Percentiles rank a stretch among this genome's conserved stretches.
These are phyloP conservation scores for Acrobasis repandana DNA, from an alignment of 2,888 invertebrate genomes.

Conservation along the genomic window DNA sequence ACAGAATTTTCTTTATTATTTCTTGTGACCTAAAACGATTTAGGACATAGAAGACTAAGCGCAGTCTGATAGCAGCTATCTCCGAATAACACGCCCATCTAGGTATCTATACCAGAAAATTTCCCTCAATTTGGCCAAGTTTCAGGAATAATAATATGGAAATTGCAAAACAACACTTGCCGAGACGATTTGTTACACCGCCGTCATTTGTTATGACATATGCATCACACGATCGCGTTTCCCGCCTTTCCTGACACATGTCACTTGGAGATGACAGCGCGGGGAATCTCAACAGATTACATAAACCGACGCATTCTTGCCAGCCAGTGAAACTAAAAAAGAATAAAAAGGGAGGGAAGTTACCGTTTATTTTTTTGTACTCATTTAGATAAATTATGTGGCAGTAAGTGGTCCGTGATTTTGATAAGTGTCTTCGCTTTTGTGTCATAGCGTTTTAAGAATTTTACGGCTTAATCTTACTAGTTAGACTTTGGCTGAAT, in stretches of 20 bases:
- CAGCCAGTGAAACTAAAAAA: not conserved
- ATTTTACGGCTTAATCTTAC: not conserved
- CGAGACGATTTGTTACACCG: slow-evolving; percentile 14
- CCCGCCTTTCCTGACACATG: slow-evolving; percentile 12
- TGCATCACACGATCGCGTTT: slow-evolving; percentile 7
- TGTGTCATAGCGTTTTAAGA: not conserved
- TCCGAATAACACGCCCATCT: not conserved
- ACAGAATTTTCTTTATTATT: not conserved
- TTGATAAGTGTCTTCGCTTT: slow-evolving; percentile 2
- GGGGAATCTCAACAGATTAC: not conserved
- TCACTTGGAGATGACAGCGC: slow-evolving; percentile 1
- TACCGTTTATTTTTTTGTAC: not conserved
- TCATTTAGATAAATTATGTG: not conserved
- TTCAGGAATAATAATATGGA: slow-evolving; percentile 12
- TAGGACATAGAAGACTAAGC: not conserved
- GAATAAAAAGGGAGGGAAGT: not conserved
- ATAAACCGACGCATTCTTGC: not conserved
- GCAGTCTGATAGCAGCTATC: not conserved
- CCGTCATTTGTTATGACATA: slow-evolving; percentile 12
- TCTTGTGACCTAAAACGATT: not conserved
- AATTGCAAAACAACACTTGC: slow-evolving; percentile 13
- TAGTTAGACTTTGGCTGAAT: not conserved
- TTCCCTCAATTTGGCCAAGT: not conserved
- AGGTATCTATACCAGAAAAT: slow-evolving; percentile 10
- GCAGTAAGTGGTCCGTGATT: not conserved